Conservation (phyloP, 2,888 invertebrate species). For the Sycophila texana region DNA sequence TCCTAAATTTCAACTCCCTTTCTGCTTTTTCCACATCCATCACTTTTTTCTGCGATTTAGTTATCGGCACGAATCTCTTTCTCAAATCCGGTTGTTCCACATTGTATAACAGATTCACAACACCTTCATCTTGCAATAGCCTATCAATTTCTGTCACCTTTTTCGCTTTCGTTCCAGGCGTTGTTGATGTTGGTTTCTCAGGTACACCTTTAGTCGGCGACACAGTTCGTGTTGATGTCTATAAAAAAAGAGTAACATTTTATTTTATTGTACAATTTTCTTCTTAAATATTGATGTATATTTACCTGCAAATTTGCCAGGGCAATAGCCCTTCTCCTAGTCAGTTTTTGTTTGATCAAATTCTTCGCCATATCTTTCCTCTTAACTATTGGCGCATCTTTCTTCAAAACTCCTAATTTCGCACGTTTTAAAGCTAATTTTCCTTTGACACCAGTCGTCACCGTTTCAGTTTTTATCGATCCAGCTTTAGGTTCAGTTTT, state of each 20-base stretch:
- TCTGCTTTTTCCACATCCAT: conserved; percentile 73
- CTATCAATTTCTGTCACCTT: conserved; percentile 85
- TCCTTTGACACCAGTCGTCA: conserved; percentile 32
- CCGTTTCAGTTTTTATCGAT: not conserved
- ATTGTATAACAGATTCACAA: conserved; percentile 89
- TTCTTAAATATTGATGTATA: not conserved
- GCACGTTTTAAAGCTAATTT: conserved; percentile 57
- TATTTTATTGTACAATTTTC: not conserved
- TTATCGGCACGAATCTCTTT: conserved; percentile 70
- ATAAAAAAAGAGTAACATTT: not conserved
- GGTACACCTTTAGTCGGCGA: conserved; percentile 47
- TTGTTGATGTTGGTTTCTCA: conserved; percentile 19
- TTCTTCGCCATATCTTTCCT: conserved; percentile 58
- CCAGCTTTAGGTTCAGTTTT: conserved; percentile 13
- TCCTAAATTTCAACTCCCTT: conserved; percentile 74
- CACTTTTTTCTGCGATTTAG: conserved; percentile 71
- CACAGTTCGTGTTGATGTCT: not conserved
- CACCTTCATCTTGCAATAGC: conserved; percentile 89
- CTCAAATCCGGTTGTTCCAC: conserved; percentile 78
- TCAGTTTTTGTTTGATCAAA: conserved; percentile 57
- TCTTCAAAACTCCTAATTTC: conserved; percentile 59
- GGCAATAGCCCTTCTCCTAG: conserved; percentile 57
- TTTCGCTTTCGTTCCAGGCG: conserved; percentile 67
- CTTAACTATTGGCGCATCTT: conserved; percentile 56
- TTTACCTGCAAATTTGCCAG: conserved; percentile 40